Evolutionary conservation across 2,888 invertebrate species (phyloP).

Genomic region (Pachymerium ferrugineum): DNA sequence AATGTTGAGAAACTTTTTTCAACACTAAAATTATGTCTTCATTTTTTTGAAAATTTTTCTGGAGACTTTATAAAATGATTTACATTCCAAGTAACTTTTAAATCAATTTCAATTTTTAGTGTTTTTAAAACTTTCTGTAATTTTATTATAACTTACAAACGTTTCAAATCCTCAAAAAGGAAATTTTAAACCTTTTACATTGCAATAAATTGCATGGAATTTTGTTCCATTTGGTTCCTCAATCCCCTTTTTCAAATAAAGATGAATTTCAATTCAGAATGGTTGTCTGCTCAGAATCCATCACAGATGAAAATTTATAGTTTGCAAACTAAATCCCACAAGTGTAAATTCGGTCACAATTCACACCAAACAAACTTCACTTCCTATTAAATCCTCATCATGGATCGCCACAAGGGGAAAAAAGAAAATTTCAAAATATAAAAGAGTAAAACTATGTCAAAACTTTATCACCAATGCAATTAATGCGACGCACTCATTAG

Average conservation of each 20-base stretch:
- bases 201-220: neutral
- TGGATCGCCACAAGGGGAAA: neutral
- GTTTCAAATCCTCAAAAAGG: neutral
- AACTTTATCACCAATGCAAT: neutral
- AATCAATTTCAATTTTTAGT: too few relatives aligned
- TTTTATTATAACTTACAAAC: neutral
- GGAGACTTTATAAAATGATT: too few relatives aligned
- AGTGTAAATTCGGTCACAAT: conserved; percentile 4
- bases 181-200: conserved; percentile 1
- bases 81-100: too few relatives aligned
- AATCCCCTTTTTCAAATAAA: conserved; percentile 2
- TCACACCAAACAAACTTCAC: neutral
- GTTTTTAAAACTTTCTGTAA: neutral
- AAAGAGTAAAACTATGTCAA: neutral
- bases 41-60: too few relatives aligned
- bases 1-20: too few relatives aligned
- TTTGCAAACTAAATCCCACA: neutral
- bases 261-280: conserved; percentile 4
- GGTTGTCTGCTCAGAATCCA: neutral
- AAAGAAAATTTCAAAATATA: neutral
- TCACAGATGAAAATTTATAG: conserved; percentile 13
- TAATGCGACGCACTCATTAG: neutral
- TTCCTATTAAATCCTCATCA: neutral
- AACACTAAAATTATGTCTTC: too few relatives aligned
- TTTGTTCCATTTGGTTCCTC: neutral